Percentiles rank a stretch among this genome's conserved stretches.
Conservation (phyloP, 2,888 invertebrate genomes). For the Melipona bicolor region DNA sequence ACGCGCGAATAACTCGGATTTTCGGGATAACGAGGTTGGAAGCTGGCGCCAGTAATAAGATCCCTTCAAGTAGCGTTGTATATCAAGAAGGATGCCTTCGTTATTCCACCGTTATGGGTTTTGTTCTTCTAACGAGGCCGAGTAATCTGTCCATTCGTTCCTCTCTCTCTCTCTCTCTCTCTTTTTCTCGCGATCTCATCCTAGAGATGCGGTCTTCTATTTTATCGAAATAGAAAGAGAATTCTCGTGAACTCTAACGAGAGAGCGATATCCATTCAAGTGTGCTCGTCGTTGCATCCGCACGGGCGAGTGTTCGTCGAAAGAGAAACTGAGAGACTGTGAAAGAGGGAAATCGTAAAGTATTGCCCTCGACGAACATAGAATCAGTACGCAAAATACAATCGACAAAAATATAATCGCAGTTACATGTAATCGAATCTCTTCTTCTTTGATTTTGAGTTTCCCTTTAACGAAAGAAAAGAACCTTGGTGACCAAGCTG, state of each 20-base stretch:
- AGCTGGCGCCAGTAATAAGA: constrained; percentile 74
- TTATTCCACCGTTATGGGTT: constrained; percentile 58
- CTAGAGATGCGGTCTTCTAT: not conserved
- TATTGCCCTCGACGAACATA: no score
- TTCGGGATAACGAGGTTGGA: constrained; percentile 78
- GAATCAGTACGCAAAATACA: not conserved
- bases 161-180: not conserved
- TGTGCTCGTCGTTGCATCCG: not conserved
- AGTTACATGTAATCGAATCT: no score
- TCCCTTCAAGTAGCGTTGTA: constrained; percentile 60
- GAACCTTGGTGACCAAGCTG: not conserved
- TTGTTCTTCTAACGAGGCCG: constrained; percentile 51
- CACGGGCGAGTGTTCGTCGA: not conserved
- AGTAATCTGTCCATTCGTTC: constrained; percentile 8
- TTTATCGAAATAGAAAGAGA: not conserved
- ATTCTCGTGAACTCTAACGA: constrained; percentile 3
- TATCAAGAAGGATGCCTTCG: constrained; percentile 63
- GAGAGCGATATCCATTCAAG: not conserved
- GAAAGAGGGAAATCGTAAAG: no score
- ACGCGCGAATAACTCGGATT: constrained; percentile 45
- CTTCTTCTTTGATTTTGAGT: not conserved
- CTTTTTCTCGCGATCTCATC: constrained; percentile 3
- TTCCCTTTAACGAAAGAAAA: not conserved
- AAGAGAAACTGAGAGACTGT: not conserved
- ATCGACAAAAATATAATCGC: no score